These are phyloP conservation scores for Hyalella azteca DNA, from an alignment of 2,888 invertebrate genomes.

Conservation along the genomic window DNA sequence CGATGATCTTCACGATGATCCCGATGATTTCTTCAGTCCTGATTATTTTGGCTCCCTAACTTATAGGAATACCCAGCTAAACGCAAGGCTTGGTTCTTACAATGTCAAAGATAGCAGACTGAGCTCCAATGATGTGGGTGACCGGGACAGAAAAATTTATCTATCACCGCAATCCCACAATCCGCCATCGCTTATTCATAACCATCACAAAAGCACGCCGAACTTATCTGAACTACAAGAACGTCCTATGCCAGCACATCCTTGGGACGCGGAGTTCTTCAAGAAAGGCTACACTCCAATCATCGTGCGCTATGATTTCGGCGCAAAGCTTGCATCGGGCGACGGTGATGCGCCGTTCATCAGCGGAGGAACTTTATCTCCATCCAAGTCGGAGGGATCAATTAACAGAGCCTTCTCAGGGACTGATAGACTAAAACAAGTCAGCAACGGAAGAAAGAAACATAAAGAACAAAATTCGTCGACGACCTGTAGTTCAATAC, in stretches of 20 bases:
- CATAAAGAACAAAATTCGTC: background rate
- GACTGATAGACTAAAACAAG: background rate
- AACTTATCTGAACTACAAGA: slow-evolving; percentile 14
- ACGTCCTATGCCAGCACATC: slow-evolving; percentile 15
- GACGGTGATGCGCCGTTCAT: too few relatives aligned
- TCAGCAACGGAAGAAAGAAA: background rate
- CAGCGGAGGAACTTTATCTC: background rate
- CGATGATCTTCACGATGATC: background rate
- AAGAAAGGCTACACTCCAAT: slow-evolving; percentile 21
- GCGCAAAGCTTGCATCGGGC: background rate
- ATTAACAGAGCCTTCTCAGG: background rate
- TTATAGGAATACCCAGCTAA: slow-evolving; percentile 1
- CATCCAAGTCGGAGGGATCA: background rate
- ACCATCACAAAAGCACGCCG: background rate
- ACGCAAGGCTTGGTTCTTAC: background rate
- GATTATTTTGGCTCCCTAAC: slow-evolving; percentile 21
- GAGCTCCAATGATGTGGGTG: background rate
- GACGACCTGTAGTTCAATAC: slow-evolving; percentile 8
- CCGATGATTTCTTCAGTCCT: slow-evolving; percentile 25
- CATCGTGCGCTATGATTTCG: slow-evolving; percentile 11
- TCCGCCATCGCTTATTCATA: background rate
- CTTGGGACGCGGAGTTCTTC: slow-evolving; percentile 27
- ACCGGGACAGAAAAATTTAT: background rate
- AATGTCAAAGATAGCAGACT: background rate
- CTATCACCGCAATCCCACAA: background rate